These are phyloP conservation scores for Drosophila asahinai DNA, from an alignment of 1,140 invertebrate genomes.

Conservation along the genomic window DNA sequence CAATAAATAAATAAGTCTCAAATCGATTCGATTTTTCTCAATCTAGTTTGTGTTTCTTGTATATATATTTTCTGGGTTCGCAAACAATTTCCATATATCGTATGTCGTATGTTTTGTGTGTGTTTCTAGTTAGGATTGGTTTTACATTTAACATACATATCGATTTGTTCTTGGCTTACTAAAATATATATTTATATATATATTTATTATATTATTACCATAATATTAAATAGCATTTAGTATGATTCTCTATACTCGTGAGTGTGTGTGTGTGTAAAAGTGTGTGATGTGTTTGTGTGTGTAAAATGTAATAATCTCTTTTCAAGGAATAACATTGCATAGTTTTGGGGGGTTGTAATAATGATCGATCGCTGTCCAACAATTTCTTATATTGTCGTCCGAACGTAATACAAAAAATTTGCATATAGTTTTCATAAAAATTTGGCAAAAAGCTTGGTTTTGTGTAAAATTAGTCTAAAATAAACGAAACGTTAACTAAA, in stretches of 20 bases:
- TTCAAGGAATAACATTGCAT: slow-evolving; percentile 83
- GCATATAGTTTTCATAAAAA: slow-evolving; percentile 59
- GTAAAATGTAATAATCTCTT: slow-evolving; percentile 80
- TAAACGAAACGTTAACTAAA: slow-evolving; percentile 61
- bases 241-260: slow-evolving; percentile 60
- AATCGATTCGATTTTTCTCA: slow-evolving; percentile 47
- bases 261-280: slow-evolving; percentile 46
- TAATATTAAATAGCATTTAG: slow-evolving; percentile 66
- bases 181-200: slow-evolving; percentile 70
- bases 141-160: slow-evolving; percentile 60
- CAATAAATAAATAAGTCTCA: slow-evolving; percentile 55
- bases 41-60: slow-evolving; percentile 48
- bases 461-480: slow-evolving; percentile 78
- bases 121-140: slow-evolving; percentile 72
- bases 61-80: slow-evolving; percentile 60
- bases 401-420: slow-evolving; percentile 74
- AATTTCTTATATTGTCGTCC: slow-evolving; percentile 58
- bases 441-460: slow-evolving; percentile 75
- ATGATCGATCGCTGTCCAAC: slow-evolving; percentile 60
- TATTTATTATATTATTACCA: slow-evolving; percentile 51
- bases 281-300: slow-evolving; percentile 21
- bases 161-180: slow-evolving; percentile 76
- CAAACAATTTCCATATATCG: slow-evolving; percentile 62
- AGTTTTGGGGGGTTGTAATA: slow-evolving; percentile 50
- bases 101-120: slow-evolving; percentile 31